Conservation (phyloP, 2,888 invertebrate genomes). For the Merodon equestris region DNA sequence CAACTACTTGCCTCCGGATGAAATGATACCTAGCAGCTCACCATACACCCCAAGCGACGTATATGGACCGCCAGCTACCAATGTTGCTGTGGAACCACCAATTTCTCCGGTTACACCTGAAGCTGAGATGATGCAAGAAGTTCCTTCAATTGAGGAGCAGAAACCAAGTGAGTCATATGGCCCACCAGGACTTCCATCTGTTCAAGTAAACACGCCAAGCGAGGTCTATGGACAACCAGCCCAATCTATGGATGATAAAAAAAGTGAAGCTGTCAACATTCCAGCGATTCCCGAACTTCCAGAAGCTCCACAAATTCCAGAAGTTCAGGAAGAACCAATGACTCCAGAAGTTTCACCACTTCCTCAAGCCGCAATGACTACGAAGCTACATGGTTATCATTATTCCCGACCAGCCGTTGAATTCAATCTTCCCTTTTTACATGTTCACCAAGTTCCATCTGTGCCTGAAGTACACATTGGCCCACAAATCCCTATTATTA, state of each 20-base stretch:
- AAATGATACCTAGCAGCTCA: neutral
- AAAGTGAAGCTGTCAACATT: too few relatives aligned
- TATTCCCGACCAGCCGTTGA: neutral
- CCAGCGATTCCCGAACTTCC: neutral
- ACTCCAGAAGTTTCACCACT: neutral
- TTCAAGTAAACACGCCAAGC: neutral
- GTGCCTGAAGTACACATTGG: too few relatives aligned
- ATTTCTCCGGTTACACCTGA: neutral
- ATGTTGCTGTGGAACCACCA: too few relatives aligned
- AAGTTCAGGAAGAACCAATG: neutral
- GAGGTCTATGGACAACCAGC: conserved; percentile 7
- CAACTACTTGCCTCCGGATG: conserved; percentile 28
- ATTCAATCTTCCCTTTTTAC: neutral
- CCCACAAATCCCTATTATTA: too few relatives aligned
- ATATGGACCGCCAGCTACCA: neutral
- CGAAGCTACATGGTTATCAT: neutral
- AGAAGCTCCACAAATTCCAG: neutral
- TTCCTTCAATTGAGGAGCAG: neutral
- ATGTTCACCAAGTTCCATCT: too few relatives aligned
- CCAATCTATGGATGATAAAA: neutral
- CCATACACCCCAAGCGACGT: neutral
- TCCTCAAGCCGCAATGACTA: neutral
- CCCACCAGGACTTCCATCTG: neutral
- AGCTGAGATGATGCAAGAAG: neutral
- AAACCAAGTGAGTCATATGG: neutral